Base-by-base conservation (phyloP, 1,140 invertebrate genomes). In the Littorina saxatilis region DNA sequence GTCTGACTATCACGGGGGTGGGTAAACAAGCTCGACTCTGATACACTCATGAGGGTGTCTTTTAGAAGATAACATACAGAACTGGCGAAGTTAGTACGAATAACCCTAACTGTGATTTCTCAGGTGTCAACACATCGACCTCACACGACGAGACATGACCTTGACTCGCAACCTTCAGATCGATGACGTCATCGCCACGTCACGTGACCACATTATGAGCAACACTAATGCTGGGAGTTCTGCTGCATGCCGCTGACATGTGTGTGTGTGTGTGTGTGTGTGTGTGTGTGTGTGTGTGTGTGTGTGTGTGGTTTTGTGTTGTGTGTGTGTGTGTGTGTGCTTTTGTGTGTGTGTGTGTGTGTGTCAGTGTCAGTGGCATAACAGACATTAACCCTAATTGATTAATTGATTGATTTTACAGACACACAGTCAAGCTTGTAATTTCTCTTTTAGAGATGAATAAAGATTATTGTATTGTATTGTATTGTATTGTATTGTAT, bases 201-300 rank as follows among this genome's bases (percentile, higher is more conserved):
- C 55, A 4, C 20, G 27, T 20, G 47, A 50, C 55, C n/a, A n/a
- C n/a, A n/a, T n/a, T n/a, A n/a, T n/a, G n/a, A n/a, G n/a, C n/a
- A n/a, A 61, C 1, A 27, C 23, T 27, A 23, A 7, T 27, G 27
- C 55, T 20, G 55, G 27, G 7, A 27, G 17, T 5, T 68, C 4
- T 27, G 7, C 66, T 35, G 66, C 29, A 68, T n/a, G 11, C 15
- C 27, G 61, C 29, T 23, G 20, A 32, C 29, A 20, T 68, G 63
- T 68, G 29, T 68, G 63, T 68, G 29, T 68, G 63, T 68, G 29
- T 68, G 63, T 68, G 29, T 68, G 63, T 68, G 29, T 68, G 11
- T 32, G 29, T 68, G 11, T 68, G 29, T 68, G 11, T 68, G 63
- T 32, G 11, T 5, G 5, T 58, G 5, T 58, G 52, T 58, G 52